Conservation (phyloP, 2,113 vertebrate species). For the Myotis lucifugus region DNA sequence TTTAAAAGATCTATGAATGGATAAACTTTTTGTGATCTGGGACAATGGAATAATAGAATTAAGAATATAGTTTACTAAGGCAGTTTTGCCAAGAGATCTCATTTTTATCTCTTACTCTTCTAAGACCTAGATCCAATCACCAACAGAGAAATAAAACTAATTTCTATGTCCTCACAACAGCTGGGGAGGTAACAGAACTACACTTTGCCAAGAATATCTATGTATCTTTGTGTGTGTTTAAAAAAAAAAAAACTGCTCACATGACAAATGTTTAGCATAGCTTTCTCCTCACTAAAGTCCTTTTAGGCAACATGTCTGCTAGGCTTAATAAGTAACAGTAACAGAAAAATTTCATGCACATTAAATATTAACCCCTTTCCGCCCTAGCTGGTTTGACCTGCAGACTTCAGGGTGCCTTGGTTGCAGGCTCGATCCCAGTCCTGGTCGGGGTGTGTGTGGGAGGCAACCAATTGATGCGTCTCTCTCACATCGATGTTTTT, state of each 20-base stretch:
- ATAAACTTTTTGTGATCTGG: not conserved
- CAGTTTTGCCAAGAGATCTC: not conserved
- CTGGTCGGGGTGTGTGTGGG: too few relatives aligned
- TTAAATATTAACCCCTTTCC: not conserved
- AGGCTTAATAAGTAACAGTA: not conserved
- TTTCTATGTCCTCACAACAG: not conserved
- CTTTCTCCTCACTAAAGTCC: not conserved
- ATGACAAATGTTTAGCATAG: not conserved
- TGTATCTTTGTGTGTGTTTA: not conserved
- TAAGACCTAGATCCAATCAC: not conserved
- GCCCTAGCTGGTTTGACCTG: too few relatives aligned
- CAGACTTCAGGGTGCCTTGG: too few relatives aligned
- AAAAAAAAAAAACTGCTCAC: not conserved
- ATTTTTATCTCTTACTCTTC: not conserved
- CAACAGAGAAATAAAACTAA: slow-evolving; percentile 12
- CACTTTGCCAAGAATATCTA: not conserved
- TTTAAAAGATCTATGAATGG: not conserved
- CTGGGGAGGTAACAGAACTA: not conserved
- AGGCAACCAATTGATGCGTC: too few relatives aligned
- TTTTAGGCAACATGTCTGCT: not conserved
- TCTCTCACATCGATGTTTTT: too few relatives aligned
- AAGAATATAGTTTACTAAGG: not conserved
- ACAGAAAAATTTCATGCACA: not conserved
- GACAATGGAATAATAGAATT: not conserved
- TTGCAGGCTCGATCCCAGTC: too few relatives aligned